Base-by-base conservation (phyloP, 1,140 invertebrate genomes). In the Drosophila quadrilineata region DNA sequence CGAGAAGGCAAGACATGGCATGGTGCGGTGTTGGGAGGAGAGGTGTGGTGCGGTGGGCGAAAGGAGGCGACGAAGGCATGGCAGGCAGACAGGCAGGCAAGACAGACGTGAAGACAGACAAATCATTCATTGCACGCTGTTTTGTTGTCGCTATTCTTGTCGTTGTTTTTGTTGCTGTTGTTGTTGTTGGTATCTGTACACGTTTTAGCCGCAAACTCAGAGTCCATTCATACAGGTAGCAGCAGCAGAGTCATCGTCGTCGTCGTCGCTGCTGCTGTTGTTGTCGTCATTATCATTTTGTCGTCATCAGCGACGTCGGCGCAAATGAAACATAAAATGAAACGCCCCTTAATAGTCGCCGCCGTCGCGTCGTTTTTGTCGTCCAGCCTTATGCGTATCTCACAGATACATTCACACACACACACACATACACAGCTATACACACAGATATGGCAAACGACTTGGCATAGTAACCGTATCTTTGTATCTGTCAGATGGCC, bases 251-350 rank as follows among this genome's bases (percentile, higher is more conserved):
- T 31, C 53, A 22, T 9, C 3, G 28, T 10, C 58, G 50, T 40
- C 59, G 50, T 16, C 58, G 49, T 50, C 35, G 62, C 52, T 35
- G 58, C 22, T 28, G 67, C 36, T 48, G 72, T 57, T 53, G 64
- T 66, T 41, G 77, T 66, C 76, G 77, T 84, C 79, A 84, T 84
- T 84, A 84, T 85, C 77, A 84, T 84, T 84, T 84, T 84, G 77
- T 84, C 79, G 77, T 84, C 77, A 77, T 84, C 79, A 85, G 60
- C 79, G 67, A 79, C 66, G 77, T 84, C 80, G 71, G 75, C 75
- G 80, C 80, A 85, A 86, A 86, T 86, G 79, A 85, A 85, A 86
- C 80, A 85, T 86, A 86, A 79, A 85, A 86, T 86, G 80, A 85
- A 85, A 85, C 80, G 79, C 79, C 75, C 74, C 79, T 86, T 85